Base-by-base conservation (phyloP, 2,797 vertebrate genomes). In the Poecilia wingei region DNA sequence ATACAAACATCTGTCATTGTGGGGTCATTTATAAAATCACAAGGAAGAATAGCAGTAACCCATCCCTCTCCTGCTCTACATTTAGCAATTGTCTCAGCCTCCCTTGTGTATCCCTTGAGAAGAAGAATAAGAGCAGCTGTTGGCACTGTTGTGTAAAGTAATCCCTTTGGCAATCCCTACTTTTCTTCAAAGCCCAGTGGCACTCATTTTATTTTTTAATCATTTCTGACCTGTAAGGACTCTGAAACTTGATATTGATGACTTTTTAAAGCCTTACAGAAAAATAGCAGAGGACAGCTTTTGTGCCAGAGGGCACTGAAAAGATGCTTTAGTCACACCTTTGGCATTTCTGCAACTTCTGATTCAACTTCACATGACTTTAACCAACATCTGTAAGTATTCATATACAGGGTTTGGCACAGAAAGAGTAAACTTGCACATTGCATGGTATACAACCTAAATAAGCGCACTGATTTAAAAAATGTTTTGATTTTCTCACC, bases 201-300 rank as follows among this genome's bases (percentile, higher is more conserved):
- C 91, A 86, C 75, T 82, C 86, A 55, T 88, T 91, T 91, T 47
- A 83, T 90, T 91, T 92, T 93, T 78, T 79, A 88, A 89, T 90
- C 14, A 93, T 93, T 89, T 87, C 82, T 89, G 87, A 94, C 91
- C 82, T 93, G 90, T 89, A 87, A 77, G 78, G 91, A 90, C 79
- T 92, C 77, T 94, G 93, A 91, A 94, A 94, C 89, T 86, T 77
- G 91, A 95, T 88, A 93, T 86, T 87, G 78, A 49, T 94, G 93
- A 94, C 92, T 91, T 92, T 92, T 90, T 71, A 81, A 88, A 84
- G 81, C 82, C 87, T 86, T 83, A 82, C 81, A 81, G 87, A 84
- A 84, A 84, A 86, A 88, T 82, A 53, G 70, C 76, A 31, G 79
- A 75, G 73, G n/a, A 57, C 75, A 79, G 41, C 79, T 79, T 74